These are phyloP conservation scores for Laupala kohalensis DNA, from an alignment of 1,140 invertebrate genomes.

Conservation along the genomic window DNA sequence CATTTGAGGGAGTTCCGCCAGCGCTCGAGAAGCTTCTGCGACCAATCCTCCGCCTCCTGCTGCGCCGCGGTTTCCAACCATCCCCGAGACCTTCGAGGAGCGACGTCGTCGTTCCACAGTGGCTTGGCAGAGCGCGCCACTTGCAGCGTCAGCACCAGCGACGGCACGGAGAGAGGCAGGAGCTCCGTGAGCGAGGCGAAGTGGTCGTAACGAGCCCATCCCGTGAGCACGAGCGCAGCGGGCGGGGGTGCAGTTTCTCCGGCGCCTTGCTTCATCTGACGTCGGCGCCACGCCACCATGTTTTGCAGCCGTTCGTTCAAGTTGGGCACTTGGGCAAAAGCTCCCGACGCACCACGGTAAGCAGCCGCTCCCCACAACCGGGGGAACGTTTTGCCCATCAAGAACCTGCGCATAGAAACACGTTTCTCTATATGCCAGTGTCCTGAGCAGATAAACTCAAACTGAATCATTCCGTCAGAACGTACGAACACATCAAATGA, in stretches of 20 bases:
- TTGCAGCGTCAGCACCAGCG: slow-evolving; percentile 26
- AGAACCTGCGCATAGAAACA: slow-evolving; percentile 19
- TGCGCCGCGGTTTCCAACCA: not conserved
- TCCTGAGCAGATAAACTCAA: too few species aligned
- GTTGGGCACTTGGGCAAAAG: slow-evolving; percentile 40
- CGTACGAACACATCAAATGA: too few species aligned
- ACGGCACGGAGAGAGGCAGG: slow-evolving; percentile 42
- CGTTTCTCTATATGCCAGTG: too few species aligned
- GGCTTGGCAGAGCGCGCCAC: not conserved
- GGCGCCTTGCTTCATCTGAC: not conserved
- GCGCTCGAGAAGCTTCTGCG: not conserved
- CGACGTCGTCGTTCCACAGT: not conserved
- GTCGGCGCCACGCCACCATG: slow-evolving; percentile 18
- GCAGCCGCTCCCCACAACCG: slow-evolving; percentile 48
- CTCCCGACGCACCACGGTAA: slow-evolving; percentile 44
- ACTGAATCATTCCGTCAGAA: too few species aligned
- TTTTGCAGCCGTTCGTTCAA: slow-evolving; percentile 36
- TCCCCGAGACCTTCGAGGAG: too few species aligned
- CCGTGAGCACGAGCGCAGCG: slow-evolving; percentile 6
- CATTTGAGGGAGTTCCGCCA: not conserved
- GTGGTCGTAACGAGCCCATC: slow-evolving; percentile 42
- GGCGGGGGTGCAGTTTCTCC: not conserved
- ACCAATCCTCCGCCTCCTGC: not conserved
- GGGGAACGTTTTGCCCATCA: slow-evolving; percentile 38
- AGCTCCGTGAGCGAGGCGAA: slow-evolving; percentile 39